These are phyloP conservation scores for Muntiacus reevesi DNA, from an alignment of 2,113 vertebrate genomes.

Conservation along the genomic window DNA sequence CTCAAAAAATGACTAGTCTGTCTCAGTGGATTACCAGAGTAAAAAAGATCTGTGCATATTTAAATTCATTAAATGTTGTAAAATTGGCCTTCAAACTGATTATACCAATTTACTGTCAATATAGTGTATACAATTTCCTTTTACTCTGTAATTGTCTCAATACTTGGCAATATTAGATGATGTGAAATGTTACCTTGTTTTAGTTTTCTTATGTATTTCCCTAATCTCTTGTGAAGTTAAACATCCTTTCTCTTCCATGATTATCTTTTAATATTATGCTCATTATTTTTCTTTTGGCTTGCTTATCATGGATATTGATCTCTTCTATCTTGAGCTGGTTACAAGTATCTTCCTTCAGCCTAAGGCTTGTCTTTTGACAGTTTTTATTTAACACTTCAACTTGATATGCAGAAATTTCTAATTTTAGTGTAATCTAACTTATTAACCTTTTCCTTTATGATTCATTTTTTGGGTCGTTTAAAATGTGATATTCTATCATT, in stretches of 20 bases:
- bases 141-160: neutral
- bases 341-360: neutral
- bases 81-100: neutral
- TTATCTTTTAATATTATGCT: neutral
- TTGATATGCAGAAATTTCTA: neutral
- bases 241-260: neutral
- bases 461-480: neutral
- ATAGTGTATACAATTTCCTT: neutral
- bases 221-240: neutral
- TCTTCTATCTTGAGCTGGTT: neutral
- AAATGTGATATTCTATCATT: neutral
- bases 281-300: neutral
- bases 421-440: neutral
- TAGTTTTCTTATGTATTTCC: neutral
- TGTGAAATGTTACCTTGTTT: neutral
- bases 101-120: neutral
- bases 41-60: neutral
- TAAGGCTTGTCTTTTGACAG: neutral
- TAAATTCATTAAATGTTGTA: neutral
- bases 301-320: neutral
- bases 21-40: neutral
- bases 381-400: neutral
- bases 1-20: neutral
- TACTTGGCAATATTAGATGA: neutral
- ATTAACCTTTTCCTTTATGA: neutral